Conservation (phyloP, 2,113 vertebrate species). For the Nettapus auritus region DNA sequence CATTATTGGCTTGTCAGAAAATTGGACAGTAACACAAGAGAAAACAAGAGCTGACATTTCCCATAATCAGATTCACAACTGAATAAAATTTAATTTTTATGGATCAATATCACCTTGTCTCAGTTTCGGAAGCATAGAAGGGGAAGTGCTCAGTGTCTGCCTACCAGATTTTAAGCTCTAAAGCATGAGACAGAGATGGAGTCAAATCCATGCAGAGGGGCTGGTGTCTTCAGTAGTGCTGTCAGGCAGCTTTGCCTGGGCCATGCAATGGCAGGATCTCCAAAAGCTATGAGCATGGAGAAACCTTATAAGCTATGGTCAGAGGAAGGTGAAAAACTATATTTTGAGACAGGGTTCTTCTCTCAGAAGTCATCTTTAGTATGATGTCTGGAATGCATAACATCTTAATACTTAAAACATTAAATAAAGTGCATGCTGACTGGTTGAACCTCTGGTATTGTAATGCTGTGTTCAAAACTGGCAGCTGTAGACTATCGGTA, state of each 20-base stretch:
- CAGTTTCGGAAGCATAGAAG: slow-evolving; percentile 41
- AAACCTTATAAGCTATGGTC: background rate
- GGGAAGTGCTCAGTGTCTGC: background rate
- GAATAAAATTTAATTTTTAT: slow-evolving; percentile 46
- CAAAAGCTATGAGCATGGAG: background rate
- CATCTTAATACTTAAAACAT: background rate
- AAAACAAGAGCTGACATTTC: slow-evolving; percentile 48
- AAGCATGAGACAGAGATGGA: background rate
- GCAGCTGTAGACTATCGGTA: background rate
- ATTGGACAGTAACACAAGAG: background rate
- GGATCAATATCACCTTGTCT: slow-evolving; percentile 58
- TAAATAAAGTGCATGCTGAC: background rate
- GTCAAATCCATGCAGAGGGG: background rate
- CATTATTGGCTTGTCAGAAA: slow-evolving; percentile 43
- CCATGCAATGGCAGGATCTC: background rate
- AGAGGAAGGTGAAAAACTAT: background rate
- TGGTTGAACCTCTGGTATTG: background rate
- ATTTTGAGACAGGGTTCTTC: background rate
- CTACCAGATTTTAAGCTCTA: background rate
- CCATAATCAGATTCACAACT: slow-evolving; percentile 27
- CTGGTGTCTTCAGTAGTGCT: background rate
- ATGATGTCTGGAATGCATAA: background rate
- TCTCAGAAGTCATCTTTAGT: background rate
- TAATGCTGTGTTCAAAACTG: background rate
- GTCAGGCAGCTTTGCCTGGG: background rate